Percentiles rank a stretch among this genome's conserved stretches.
Conservation (phyloP, 2,888 invertebrate species). For the Timandra comae region DNA sequence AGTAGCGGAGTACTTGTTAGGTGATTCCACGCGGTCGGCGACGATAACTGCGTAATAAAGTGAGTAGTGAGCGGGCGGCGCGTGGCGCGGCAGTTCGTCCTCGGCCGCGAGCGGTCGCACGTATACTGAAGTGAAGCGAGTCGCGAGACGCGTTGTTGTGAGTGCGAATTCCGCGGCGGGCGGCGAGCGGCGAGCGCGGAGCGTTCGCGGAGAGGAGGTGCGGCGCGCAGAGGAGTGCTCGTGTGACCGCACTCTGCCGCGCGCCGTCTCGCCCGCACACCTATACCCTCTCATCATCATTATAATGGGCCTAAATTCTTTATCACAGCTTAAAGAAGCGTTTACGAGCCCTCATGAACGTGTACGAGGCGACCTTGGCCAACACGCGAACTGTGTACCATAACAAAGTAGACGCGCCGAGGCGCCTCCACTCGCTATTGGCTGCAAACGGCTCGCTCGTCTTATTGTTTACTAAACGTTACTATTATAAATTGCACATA, state of each 20-base stretch:
- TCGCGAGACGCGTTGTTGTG: conserved; percentile 37
- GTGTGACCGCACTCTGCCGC: conserved; percentile 46
- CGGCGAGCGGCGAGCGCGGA: conserved; percentile 35
- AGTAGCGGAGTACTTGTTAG: conserved; percentile 28
- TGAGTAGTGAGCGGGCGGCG: conserved; percentile 31
- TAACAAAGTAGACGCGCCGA: conserved; percentile 11
- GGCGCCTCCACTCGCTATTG: conserved; percentile 4
- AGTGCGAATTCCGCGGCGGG: conserved; percentile 59
- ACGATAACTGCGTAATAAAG: conserved; percentile 72
- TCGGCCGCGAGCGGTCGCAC: conserved; percentile 64
- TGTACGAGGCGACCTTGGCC: conserved; percentile 30
- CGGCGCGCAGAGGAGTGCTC: conserved; percentile 48
- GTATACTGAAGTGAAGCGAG: conserved; percentile 56
- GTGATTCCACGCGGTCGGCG: conserved; percentile 66
- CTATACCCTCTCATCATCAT: conserved; percentile 19
- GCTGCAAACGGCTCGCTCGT: conserved; percentile 12
- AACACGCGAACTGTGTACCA: conserved; percentile 26
- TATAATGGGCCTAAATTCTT: conserved; percentile 41
- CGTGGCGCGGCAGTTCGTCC: conserved; percentile 52
- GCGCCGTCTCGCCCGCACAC: conserved; percentile 42
- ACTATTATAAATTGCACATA: conserved; percentile 10
- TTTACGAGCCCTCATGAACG: conserved; percentile 24
- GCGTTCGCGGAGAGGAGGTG: conserved; percentile 32
- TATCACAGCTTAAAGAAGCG: conserved; percentile 31
- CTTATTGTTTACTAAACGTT: conserved; percentile 16